Base-by-base conservation (phyloP, 2,113 vertebrate genomes). In the Siniperca chuatsi region DNA sequence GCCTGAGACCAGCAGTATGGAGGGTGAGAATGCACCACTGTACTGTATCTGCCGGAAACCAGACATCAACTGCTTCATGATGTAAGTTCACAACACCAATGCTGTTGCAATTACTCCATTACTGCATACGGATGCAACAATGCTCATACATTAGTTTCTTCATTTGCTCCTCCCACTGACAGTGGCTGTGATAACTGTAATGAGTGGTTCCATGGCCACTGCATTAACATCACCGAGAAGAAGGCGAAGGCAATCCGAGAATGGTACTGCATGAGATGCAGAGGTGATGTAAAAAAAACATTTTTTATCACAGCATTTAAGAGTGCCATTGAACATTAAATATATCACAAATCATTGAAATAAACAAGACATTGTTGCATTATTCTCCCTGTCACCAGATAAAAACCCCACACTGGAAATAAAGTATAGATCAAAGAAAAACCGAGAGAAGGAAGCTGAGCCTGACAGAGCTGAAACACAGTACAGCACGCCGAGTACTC, bases 151-250 rank as follows among this genome's bases (percentile, higher is more conserved):
- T 67, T 16, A 35, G 25, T 37, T 48, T 70, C 10, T 65, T 16
- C 1, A 72, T 84, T 78, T 81, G 3, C 67, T 48, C 82, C 35
- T 71, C 64, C 21, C 54, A 8, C 61, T 29, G 5, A 29, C 91
- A 98, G 97, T n/a, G 97, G 97, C 35, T 98, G 97, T 83, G 97
- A 98, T 90, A 97, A 97, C 75, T 98, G 97, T 89, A 98, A 97
- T 6, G 97, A 98, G 79, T 98, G 97, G 97, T 98, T 98, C 83
- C 97, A 98, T 73, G 97, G 97, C 58, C 95, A 97, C 93, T 98
- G 97, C 88, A 98, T 98, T 86, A 96, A 96, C 75, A 97, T 98
- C 87, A 98, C 97, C 0, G 97, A 98, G 96, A 98, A 98, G 93
- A 96, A 96, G 93, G 97, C 97, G 1, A 98, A 98, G 88, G 97